Conservation (phyloP, 2,113 vertebrate genomes). For the Tetraodon nigroviridis region DNA sequence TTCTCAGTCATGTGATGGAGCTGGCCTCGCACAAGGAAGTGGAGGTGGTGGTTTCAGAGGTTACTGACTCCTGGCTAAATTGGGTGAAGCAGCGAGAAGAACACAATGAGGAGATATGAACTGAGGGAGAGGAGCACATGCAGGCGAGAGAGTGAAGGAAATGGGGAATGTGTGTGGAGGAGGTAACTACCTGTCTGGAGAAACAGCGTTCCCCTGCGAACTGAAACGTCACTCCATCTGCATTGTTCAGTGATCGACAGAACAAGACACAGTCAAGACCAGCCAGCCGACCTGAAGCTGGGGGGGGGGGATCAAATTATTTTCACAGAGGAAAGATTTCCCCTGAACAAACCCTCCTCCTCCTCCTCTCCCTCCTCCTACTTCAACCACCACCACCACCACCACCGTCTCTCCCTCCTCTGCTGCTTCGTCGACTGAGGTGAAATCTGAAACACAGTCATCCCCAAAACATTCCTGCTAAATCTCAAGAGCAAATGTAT, state of each 20-base stretch:
- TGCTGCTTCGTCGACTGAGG: slow-evolving; percentile 36
- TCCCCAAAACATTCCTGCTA: slow-evolving; percentile 71
- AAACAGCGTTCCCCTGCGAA: slow-evolving; percentile 79
- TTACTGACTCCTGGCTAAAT: slow-evolving; percentile 48
- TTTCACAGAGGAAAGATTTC: slow-evolving; percentile 70
- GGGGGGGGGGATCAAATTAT: slow-evolving; percentile 70
- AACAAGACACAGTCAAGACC: slow-evolving; percentile 74
- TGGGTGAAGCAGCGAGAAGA: slow-evolving; percentile 25
- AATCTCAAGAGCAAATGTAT: slow-evolving; percentile 65
- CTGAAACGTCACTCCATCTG: slow-evolving; percentile 85
- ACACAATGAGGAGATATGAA: slow-evolving; percentile 35
- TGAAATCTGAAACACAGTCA: slow-evolving; percentile 61
- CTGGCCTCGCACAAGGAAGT: slow-evolving; percentile 1
- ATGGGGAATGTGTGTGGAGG: slow-evolving; percentile 46
- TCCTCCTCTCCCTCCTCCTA: not conserved
- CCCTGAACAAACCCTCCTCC: slow-evolving; percentile 31
- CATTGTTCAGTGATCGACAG: slow-evolving; percentile 79
- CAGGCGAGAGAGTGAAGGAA: slow-evolving; percentile 37
- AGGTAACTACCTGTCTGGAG: slow-evolving; percentile 71
- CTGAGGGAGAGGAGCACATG: slow-evolving; percentile 3
- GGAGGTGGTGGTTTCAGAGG: slow-evolving; percentile 23
- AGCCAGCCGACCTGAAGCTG: slow-evolving; percentile 62
- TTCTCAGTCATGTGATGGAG: no score
- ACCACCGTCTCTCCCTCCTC: slow-evolving; percentile 11
- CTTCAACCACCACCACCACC: not conserved